phyloP scores from a whole-genome alignment of 2,797 vertebrate species.

The Myotis vivesi region DNA sequence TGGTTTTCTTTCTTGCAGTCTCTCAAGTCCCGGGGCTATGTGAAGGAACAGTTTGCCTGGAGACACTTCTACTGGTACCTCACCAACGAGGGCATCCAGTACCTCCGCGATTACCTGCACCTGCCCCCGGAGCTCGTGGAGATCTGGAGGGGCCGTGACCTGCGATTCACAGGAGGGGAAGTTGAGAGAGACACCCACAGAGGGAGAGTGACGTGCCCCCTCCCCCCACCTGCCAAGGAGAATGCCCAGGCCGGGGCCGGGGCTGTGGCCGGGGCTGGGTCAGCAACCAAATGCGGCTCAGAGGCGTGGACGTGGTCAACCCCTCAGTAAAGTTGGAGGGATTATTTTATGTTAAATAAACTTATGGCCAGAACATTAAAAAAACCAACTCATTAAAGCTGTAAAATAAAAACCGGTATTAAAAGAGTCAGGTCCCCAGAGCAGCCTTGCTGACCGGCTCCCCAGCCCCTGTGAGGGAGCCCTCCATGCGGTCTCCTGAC shows the following conservation, averaged over 20 bases:
- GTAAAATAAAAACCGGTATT: not conserved
- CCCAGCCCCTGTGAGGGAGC: not conserved
- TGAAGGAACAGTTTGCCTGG: conserved; percentile 99
- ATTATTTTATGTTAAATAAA: not conserved
- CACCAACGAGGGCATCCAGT: conserved; percentile 99
- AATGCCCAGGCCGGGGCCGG: not conserved
- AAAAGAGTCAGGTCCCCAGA: not conserved
- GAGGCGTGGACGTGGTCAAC: no score
- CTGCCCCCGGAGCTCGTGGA: conserved; percentile 96
- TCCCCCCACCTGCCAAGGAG: not conserved
- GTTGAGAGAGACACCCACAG: not conserved
- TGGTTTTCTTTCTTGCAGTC: conserved; percentile 85
- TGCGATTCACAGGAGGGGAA: not conserved
- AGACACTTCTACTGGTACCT: conserved; percentile 99
- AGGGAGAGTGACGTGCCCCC: not conserved
- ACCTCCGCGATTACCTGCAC: conserved; percentile 97
- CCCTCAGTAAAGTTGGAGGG: not conserved
- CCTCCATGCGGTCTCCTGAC: fast-evolving
- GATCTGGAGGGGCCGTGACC: not conserved
- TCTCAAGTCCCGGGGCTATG: conserved; percentile 97
- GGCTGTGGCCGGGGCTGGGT: not conserved
- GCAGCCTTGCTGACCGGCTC: not conserved
- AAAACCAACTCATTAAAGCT: not conserved
- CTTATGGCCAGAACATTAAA: not conserved
- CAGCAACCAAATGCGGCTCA: not conserved